Percentiles rank a stretch among this genome's conserved stretches.
phyloP scores from a whole-genome alignment of 1,140 invertebrate genomes.

The Lamellibrachia luymesi region DNA sequence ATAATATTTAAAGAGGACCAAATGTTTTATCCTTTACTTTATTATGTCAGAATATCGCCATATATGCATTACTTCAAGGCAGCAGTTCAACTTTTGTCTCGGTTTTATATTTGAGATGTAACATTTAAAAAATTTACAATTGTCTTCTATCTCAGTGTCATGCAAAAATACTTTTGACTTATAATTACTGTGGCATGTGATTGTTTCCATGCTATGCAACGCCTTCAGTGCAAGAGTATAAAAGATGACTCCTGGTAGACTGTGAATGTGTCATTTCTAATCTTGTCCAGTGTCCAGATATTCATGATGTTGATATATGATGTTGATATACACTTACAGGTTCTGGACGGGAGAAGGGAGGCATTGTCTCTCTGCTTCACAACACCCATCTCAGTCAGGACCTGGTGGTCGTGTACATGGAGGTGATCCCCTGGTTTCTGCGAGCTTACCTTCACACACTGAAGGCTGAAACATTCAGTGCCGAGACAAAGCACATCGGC shows the following conservation, averaged over 20 bases:
- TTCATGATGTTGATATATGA: not conserved
- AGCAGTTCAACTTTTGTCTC: not conserved
- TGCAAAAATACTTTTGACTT: no score
- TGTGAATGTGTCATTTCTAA: not conserved
- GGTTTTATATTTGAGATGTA: not conserved
- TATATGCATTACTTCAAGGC: not conserved
- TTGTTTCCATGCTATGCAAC: no score
- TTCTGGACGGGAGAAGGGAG: constrained; percentile 74
- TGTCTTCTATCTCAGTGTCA: not conserved
- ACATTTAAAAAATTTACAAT: not conserved
- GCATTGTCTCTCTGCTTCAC: constrained; percentile 54
- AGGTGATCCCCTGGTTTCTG: constrained; percentile 84
- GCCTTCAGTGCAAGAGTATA: no score
- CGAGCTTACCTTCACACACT: constrained; percentile 89
- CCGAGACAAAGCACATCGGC: constrained; percentile 48
- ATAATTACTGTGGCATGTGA: no score
- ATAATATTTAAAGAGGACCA: not conserved
- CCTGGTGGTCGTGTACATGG: constrained; percentile 60
- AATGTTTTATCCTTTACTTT: not conserved
- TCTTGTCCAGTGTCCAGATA: not conserved
- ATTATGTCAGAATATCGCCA: not conserved
- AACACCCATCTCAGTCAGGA: constrained; percentile 47
- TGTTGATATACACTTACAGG: constrained; percentile 44
- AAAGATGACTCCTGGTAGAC: not conserved
- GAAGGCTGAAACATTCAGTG: constrained; percentile 62